A percentile compares a stretch with the other conserved stretches of the same genome.
These are phyloP conservation scores for Lutjanus campechanus DNA, from an alignment of 2,797 vertebrate genomes.

Conservation along the genomic window DNA sequence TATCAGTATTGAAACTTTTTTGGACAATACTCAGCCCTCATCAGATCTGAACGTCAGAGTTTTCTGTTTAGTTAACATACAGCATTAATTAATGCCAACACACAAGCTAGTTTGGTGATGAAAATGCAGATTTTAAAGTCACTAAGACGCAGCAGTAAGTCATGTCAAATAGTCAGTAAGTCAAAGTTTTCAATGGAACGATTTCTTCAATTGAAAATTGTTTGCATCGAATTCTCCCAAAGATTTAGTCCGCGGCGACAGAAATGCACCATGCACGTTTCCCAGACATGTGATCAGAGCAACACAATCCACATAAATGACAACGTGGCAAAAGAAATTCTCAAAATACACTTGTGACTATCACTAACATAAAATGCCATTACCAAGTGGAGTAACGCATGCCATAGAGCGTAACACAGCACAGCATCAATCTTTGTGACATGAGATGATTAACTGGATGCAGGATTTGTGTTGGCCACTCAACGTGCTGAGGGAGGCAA, in stretches of 20 bases:
- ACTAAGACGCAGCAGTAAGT: too few relatives aligned
- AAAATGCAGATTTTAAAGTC: too few relatives aligned
- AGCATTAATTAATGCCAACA: too few relatives aligned
- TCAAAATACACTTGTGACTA: constrained; percentile 11
- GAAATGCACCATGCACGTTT: background rate
- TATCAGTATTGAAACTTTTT: too few relatives aligned
- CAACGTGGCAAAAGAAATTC: constrained; percentile 2
- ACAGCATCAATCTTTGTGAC: constrained; percentile 50
- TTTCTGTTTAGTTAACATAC: too few relatives aligned
- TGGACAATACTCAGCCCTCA: too few relatives aligned
- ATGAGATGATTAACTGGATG: constrained; percentile 67
- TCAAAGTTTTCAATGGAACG: background rate
- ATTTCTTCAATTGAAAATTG: background rate
- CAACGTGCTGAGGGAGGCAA: constrained; percentile 49
- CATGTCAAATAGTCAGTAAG: too few relatives aligned
- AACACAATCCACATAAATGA: background rate
- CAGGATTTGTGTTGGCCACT: constrained; percentile 74
- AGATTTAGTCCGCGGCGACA: background rate
- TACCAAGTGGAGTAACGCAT: constrained; percentile 11
- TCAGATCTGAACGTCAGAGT: too few relatives aligned
- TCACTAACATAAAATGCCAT: constrained; percentile 16
- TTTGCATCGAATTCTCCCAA: background rate
- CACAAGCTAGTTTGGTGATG: too few relatives aligned
- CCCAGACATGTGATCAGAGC: background rate
- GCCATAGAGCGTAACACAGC: background rate